Percentiles rank a stretch among this genome's conserved stretches.
Conservation (phyloP, 2,113 vertebrate genomes). For the Lepus timidus region DNA sequence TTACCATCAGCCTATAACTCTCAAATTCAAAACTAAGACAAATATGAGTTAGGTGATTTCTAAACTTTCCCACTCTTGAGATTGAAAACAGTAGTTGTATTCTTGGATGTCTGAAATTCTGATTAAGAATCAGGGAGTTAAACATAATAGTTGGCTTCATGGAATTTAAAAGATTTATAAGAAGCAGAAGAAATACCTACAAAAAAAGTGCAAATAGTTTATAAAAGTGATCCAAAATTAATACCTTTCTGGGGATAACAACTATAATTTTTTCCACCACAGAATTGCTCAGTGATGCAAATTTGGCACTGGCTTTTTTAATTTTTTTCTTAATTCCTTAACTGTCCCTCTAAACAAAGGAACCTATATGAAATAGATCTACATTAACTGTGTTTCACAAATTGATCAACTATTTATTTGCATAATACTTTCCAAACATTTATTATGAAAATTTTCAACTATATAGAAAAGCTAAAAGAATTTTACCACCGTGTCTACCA, state of each 20-base stretch:
- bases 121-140: slow-evolving; percentile 42
- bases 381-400: neutral
- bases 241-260: slow-evolving; percentile 11
- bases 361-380: neutral
- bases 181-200: slow-evolving; percentile 31
- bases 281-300: neutral
- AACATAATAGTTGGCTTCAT: slow-evolving; percentile 20
- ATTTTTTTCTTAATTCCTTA: neutral
- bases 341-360: neutral
- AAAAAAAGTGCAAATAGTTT: slow-evolving; percentile 33
- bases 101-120: neutral
- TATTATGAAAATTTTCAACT: slow-evolving; percentile 11
- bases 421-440: neutral
- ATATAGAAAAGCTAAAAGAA: slow-evolving; percentile 1
- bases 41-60: neutral
- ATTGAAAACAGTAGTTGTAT: neutral
- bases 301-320: neutral
- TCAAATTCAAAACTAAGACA: slow-evolving; percentile 37
- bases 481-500: neutral
- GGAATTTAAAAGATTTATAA: slow-evolving; percentile 34
- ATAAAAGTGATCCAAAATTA: slow-evolving; percentile 4
- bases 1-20: neutral
- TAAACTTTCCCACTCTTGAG: slow-evolving; percentile 23
- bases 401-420: neutral
- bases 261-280: neutral